These are phyloP conservation scores for Drosophila paranaensis DNA, from an alignment of 2,888 invertebrate species.

Conservation along the genomic window DNA sequence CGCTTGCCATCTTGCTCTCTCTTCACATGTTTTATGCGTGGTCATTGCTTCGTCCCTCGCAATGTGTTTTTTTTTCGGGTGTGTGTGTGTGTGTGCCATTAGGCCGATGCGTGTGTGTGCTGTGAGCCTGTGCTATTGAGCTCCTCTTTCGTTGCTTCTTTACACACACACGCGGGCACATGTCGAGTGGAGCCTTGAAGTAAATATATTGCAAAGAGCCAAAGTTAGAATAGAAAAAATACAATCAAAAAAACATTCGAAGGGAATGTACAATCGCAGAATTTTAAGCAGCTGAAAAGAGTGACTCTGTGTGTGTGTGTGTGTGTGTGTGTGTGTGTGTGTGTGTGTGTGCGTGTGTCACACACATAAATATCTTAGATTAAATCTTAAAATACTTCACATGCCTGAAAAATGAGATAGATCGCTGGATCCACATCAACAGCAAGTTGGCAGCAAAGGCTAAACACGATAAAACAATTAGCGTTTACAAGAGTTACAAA, in stretches of 20 bases:
- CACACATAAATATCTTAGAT: conserved; percentile 27
- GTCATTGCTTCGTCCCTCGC: conserved; percentile 43
- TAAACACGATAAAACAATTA: not conserved
- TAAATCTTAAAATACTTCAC: conserved; percentile 9
- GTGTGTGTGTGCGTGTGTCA: conserved; percentile 10
- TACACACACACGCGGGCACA: conserved; percentile 7
- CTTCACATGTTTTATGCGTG: conserved; percentile 48
- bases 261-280: conserved; percentile 55
- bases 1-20: conserved; percentile 35
- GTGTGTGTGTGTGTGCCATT: conserved; percentile 38
- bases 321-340: conserved; percentile 12
- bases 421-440: not conserved
- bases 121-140: conserved; percentile 32
- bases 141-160: conserved; percentile 11
- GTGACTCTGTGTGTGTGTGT: conserved; percentile 7
- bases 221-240: conserved; percentile 52
- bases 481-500: not conserved
- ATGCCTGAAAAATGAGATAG: not conserved
- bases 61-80: conserved; percentile 25
- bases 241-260: conserved; percentile 33
- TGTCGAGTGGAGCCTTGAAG: conserved; percentile 61
- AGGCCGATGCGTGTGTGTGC: conserved; percentile 45
- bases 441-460: no score
- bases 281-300: conserved; percentile 64
- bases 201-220: conserved; percentile 65